phyloP scores from a whole-genome alignment of 2,888 invertebrate genomes.

The Dryobota labecula region DNA sequence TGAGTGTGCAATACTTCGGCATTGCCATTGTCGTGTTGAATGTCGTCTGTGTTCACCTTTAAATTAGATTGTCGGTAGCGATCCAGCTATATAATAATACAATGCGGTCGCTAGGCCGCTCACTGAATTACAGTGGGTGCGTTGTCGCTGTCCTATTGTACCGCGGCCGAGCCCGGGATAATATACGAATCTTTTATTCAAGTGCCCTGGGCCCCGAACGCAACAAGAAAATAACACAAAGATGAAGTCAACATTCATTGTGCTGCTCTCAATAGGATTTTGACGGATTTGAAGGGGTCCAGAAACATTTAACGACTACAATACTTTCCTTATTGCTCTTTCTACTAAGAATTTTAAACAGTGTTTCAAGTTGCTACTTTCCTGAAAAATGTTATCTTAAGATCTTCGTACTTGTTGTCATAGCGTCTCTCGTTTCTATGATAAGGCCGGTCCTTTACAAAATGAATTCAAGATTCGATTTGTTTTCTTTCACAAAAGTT shows the following conservation, averaged over 20 bases:
- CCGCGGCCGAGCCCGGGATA: slow-evolving; percentile 80
- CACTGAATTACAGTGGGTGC: slow-evolving; percentile 84
- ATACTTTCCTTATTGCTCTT: slow-evolving; percentile 62
- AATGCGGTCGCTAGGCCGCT: slow-evolving; percentile 81
- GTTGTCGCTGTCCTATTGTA: slow-evolving; percentile 86
- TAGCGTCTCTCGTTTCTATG: slow-evolving; percentile 37
- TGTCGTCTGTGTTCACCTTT: slow-evolving; percentile 68
- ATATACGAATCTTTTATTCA: slow-evolving; percentile 90
- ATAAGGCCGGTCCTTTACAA: slow-evolving; percentile 33
- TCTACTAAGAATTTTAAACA: slow-evolving; percentile 63
- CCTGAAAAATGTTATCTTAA: slow-evolving; percentile 38
- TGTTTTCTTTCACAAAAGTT: slow-evolving; percentile 51
- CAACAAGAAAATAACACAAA: slow-evolving; percentile 86
- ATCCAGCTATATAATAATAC: slow-evolving; percentile 76
- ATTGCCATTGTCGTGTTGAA: slow-evolving; percentile 34
- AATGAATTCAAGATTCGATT: slow-evolving; percentile 47
- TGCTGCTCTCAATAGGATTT: slow-evolving; percentile 85
- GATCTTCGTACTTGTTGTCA: slow-evolving; percentile 31
- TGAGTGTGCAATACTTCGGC: slow-evolving; percentile 37
- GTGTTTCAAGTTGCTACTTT: slow-evolving; percentile 44
- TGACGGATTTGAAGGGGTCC: slow-evolving; percentile 79
- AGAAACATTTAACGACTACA: slow-evolving; percentile 73
- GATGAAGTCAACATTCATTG: slow-evolving; percentile 87
- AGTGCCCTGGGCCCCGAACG: slow-evolving; percentile 84
- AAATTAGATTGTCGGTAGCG: slow-evolving; percentile 76